Conservation (phyloP, 1,140 invertebrate genomes). For the Protaetia brevitarsis region DNA sequence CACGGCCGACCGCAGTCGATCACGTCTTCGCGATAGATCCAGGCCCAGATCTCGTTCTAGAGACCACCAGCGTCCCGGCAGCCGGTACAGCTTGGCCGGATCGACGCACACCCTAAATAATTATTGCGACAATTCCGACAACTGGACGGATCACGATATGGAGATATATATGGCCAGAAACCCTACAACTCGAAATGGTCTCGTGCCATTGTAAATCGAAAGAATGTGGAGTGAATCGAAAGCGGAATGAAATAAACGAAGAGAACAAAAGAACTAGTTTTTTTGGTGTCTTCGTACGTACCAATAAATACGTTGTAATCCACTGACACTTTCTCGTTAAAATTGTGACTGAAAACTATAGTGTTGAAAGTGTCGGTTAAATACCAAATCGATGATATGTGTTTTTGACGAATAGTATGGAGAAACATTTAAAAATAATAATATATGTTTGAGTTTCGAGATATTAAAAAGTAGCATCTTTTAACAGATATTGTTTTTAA, state of each 20-base stretch:
- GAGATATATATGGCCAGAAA: conserved; percentile 92
- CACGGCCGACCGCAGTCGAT: conserved; percentile 50
- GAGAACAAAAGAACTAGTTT: too few relatives aligned
- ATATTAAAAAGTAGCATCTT: too few relatives aligned
- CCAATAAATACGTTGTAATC: too few relatives aligned
- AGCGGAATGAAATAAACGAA: not conserved
- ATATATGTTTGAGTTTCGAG: too few relatives aligned
- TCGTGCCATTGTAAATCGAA: conserved; percentile 64
- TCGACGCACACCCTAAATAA: conserved; percentile 78
- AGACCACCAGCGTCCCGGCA: conserved; percentile 56
- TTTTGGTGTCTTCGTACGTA: too few relatives aligned
- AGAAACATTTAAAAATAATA: too few relatives aligned
- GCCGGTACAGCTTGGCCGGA: conserved; percentile 66
- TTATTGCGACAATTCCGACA: conserved; percentile 83
- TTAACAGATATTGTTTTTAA: too few relatives aligned
- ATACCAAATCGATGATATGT: too few relatives aligned
- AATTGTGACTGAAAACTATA: too few relatives aligned
- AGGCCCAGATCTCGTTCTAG: conserved; percentile 62
- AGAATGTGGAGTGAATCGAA: not conserved
- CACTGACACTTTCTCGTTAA: too few relatives aligned
- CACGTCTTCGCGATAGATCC: conserved; percentile 63
- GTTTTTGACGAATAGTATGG: too few relatives aligned
- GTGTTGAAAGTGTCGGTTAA: too few relatives aligned
- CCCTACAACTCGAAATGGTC: conserved; percentile 76
- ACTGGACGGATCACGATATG: conserved; percentile 95